Percentiles rank a stretch among this genome's conserved stretches.
These are phyloP conservation scores for Calephelis virginiensis DNA, from an alignment of 1,140 invertebrate species.

Conservation along the genomic window DNA sequence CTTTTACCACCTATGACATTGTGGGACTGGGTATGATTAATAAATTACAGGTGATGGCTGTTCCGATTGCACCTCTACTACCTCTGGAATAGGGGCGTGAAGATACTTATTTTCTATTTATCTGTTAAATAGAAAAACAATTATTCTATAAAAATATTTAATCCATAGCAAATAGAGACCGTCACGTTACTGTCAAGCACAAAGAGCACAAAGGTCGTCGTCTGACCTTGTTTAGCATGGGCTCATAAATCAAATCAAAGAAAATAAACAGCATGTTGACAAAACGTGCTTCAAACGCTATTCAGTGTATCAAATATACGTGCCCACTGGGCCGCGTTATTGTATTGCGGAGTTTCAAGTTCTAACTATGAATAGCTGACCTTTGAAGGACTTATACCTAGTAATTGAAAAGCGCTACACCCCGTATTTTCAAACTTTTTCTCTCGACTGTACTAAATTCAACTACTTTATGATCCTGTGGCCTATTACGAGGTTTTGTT, in stretches of 20 bases:
- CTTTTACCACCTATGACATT: too few relatives aligned
- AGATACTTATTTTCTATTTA: too few relatives aligned
- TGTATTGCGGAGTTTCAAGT: constrained; percentile 2
- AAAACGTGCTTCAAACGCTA: constrained; percentile 16
- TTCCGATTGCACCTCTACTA: too few relatives aligned
- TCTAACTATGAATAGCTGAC: constrained; percentile 11
- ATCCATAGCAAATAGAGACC: neutral
- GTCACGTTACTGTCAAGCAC: constrained; percentile 3
- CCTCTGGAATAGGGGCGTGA: too few relatives aligned
- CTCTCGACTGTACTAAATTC: too few relatives aligned
- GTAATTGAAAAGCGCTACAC: too few relatives aligned
- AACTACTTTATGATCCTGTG: too few relatives aligned
- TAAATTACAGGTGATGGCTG: too few relatives aligned
- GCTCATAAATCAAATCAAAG: constrained; percentile 12
- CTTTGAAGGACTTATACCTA: neutral
- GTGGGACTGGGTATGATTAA: too few relatives aligned
- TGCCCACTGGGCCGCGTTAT: constrained; percentile 2
- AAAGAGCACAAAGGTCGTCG: neutral
- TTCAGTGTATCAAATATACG: constrained; percentile 15
- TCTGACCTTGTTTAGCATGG: constrained; percentile 5
- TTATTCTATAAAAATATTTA: constrained; percentile 2
- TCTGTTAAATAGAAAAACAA: neutral
- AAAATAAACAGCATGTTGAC: constrained; percentile 14
- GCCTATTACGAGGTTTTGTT: too few relatives aligned
- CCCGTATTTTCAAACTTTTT: too few relatives aligned